Evolutionary conservation across 2,113 vertebrate genomes (phyloP), one percentile per base, ranked within the genome.

Genomic region (Seriola quinqueradiata): DNA sequence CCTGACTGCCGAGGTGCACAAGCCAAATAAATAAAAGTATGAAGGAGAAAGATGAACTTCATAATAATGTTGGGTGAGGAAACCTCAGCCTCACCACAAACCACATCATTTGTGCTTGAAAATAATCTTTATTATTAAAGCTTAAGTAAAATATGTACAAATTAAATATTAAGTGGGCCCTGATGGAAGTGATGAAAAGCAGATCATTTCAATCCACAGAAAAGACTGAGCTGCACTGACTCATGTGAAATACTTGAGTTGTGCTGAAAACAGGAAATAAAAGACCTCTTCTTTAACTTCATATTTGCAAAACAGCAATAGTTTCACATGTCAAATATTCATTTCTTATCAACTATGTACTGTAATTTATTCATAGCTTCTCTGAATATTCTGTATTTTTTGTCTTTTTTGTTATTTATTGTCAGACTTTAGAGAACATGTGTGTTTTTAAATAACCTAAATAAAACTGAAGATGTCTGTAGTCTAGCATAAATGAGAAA

Each of bases 41-140:
- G 19, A 9, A n/a, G 17, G 42, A 58, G 61, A 81, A 78, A 81
- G 63, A 83, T 71, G 75, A 71, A 65, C 46, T 48, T 74, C 79
- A 78, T 87, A 80, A 84, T 77, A 63, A 77, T n/a, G 59, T 9
- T 28, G n/a, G 61, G 4, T 32, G 71, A 70, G 70, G 82, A 90
- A 78, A 80, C 73, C 86, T 84, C 67, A 8, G 42, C 58, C 44
- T 83, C 32, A 14, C 54, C 63, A 60, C 60, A 84, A 63, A 87
- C 85, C 81, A 88, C 85, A 85, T 90, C 80, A 85, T 79, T 88
- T 83, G 71, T 81, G 75, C 69, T 70, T 81, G 40, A 86, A 46
- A 80, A 69, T 59, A 72, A 83, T 60, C 70, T 74, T 50, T 54
- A 63, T 87, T 38, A 75, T 28, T 84, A 77, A 89, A 89, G 83